Evolutionary conservation across 1,140 invertebrate species (phyloP), one percentile per base, ranked within the genome.

Genomic region (Aphis gossypii): DNA sequence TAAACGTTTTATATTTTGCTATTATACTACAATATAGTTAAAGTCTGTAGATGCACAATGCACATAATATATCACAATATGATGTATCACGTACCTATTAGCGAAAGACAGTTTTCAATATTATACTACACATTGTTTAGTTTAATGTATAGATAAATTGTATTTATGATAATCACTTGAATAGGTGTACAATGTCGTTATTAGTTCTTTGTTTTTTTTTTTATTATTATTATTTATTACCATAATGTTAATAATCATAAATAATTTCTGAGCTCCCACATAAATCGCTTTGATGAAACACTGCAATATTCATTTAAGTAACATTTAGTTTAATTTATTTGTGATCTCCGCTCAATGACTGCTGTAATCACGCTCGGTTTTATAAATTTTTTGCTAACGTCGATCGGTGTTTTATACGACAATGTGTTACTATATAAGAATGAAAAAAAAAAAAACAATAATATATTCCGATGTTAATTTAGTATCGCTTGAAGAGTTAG

Each of bases 311-410:
- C 60, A n/a, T 76, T 76, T 76, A n/a, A 76, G 30, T 18, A 76
- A 76, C n/a, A 76, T 76, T n/a, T 76, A n/a, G 60, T 6, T 76
- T 76, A 76, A n/a, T n/a, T 76, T n/a, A 76, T 76, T n/a, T 76
- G n/a, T 76, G 30, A 76, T n/a, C 30, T 76, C 4, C 30, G n/a
- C 60, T n/a, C 30, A n/a, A 76, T n/a, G 60, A 76, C 60, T 76
- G 30, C 60, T 76, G 30, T 35, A 14, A 76, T 35, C 60, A 76
- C 14, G 60, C n/a, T 30, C 1, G 14, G 60, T 76, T 76, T n/a
- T 14, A n/a, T 76, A n/a, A n/a, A n/a, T 76, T n/a, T 5, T n/a
- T 18, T 41, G 38, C 14, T 14, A 18, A n/a, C 11, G 14, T 5
- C 30, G 5, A 76, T n/a, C 60, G 60, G 60, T 76, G 60, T 76